Evolutionary conservation across 2,113 vertebrate genomes (phyloP), one percentile per base, ranked within the genome.

Genomic region (Paracanthobrama guichenoti): DNA sequence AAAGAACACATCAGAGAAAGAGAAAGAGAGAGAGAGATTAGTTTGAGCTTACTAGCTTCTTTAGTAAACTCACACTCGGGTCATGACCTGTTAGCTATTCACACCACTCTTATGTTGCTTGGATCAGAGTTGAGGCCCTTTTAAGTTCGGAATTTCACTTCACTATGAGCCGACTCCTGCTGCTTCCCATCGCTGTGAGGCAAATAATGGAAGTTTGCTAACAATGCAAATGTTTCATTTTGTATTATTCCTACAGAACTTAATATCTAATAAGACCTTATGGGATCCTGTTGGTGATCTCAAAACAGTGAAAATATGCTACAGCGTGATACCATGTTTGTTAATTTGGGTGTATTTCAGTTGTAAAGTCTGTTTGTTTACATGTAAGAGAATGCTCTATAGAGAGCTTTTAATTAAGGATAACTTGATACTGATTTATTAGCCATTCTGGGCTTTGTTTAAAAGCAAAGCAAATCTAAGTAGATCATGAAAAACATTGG

Each of bases 1-100:
- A 87, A 81, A 87, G 88, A 89, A 88, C 89, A 91, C 88, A 91
- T 88, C 89, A 87, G 86, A 90, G 89, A 83, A 71, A 83, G 76
- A 62, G 74, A 79, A 67, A 69, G 74, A 84, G 60, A 55, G 59
- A 67, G 82, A 77, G n/a, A 84, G 83, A 84, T 79, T 72, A 80
- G 60, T 55, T 69, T 50, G 24, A 76, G 72, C 87, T 85, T 89
- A 88, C 86, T 85, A 72, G 83, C 83, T 89, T 92, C 86, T 91
- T 91, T 92, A 92, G 88, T 89, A 85, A 89, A 88, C 87, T 84
- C 2, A 86, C 62, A 85, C 26, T 85, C 69, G 50, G 88, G 90
- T 91, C 90, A 79, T 91, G 83, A 79, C 82, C 44, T 82, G 81
- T 18, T 88, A 89, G 86, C 90, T 84, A 87, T 91, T 85, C 84